Conservation (phyloP, 2,797 vertebrate species). For the Sarcophilus harrisii region DNA sequence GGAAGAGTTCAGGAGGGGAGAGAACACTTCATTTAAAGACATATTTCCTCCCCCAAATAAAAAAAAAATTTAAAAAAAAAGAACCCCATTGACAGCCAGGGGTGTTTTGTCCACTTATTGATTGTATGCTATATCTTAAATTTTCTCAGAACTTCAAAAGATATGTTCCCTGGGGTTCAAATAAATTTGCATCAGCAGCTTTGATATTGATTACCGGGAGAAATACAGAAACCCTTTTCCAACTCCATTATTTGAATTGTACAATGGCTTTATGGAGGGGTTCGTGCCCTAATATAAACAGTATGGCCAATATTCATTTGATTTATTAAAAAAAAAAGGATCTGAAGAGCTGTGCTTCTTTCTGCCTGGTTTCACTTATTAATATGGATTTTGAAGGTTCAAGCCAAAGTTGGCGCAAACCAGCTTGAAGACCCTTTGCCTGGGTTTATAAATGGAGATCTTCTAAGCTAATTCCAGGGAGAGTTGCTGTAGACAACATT, state of each 20-base stretch:
- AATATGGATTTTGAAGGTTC: constrained; percentile 66
- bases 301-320: constrained; percentile 73
- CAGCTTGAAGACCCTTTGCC: constrained; percentile 61
- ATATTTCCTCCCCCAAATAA: constrained; percentile 54
- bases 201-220: constrained; percentile 77
- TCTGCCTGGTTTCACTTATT: constrained; percentile 75
- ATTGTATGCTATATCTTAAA: constrained; percentile 74
- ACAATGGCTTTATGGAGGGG: constrained; percentile 56
- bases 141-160: constrained; percentile 60
- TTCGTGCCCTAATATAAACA: constrained; percentile 73
- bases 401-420: constrained; percentile 60
- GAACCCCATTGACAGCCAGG: constrained; percentile 61
- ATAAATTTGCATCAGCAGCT: constrained; percentile 43
- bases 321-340: constrained; percentile 75
- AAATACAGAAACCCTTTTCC: constrained; percentile 73
- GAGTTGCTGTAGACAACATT: constrained; percentile 52
- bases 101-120: constrained; percentile 67
- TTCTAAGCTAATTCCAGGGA: constrained; percentile 65
- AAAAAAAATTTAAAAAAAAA: neutral
- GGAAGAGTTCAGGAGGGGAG: constrained; percentile 36
- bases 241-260: constrained; percentile 68
- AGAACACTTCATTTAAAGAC: constrained; percentile 31
- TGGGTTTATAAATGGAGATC: constrained; percentile 57
- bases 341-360: constrained; percentile 63
- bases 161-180: constrained; percentile 53